Conservation (phyloP, 2,888 invertebrate species). For the Drosophila diplacantha region DNA sequence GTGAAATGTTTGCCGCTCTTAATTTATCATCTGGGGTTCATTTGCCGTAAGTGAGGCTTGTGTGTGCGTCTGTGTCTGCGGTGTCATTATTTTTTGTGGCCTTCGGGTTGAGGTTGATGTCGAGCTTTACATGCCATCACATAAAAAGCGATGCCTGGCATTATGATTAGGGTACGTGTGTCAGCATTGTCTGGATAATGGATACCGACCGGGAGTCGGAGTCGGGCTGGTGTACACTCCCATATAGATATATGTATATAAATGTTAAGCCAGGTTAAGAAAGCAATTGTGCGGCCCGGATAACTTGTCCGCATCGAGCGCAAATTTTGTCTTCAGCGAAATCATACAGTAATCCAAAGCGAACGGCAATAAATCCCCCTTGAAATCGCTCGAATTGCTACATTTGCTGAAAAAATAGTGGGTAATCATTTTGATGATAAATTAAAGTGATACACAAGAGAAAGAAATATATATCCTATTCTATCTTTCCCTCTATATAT, state of each 20-base stretch:
- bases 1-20: slow-evolving; percentile 46
- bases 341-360: slow-evolving; percentile 31
- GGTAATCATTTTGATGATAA: slow-evolving; percentile 1
- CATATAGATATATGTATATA: slow-evolving; percentile 1
- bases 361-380: slow-evolving; percentile 30
- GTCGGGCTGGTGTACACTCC: background rate
- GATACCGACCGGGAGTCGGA: slow-evolving; percentile 5
- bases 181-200: slow-evolving; percentile 39
- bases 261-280: slow-evolving; percentile 34
- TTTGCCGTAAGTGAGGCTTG: slow-evolving; percentile 34
- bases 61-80: slow-evolving; percentile 12
- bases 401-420: slow-evolving; percentile 6
- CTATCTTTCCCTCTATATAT: background rate
- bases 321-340: slow-evolving; percentile 20
- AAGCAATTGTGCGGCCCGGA: slow-evolving; percentile 21
- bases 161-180: slow-evolving; percentile 66
- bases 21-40: slow-evolving; percentile 68
- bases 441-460: background rate
- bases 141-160: slow-evolving; percentile 60
- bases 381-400: slow-evolving; percentile 9
- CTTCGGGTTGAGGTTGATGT: slow-evolving; percentile 20
- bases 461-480: background rate
- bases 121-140: slow-evolving; percentile 50
- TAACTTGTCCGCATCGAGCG: slow-evolving; percentile 2
- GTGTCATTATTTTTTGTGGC: slow-evolving; percentile 63